Conservation (phyloP, 2,797 vertebrate genomes). For the Vireo griseus region DNA sequence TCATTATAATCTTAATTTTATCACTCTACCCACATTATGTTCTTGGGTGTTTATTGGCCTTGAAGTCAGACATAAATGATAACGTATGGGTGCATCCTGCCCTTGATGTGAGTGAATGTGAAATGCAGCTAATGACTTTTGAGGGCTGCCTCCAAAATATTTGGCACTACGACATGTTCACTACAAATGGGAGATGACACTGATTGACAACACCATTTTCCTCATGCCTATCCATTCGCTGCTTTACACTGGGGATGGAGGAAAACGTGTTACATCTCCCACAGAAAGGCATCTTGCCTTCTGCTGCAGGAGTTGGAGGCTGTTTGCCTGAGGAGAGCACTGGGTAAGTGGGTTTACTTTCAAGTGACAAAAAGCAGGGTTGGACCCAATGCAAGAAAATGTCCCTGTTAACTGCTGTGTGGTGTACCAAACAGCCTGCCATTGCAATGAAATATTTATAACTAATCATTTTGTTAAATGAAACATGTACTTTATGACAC, state of each 20-base stretch:
- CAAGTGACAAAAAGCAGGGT: background rate
- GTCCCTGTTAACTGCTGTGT: background rate
- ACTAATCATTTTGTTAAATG: conserved; percentile 28
- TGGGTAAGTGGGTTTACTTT: background rate
- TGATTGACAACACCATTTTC: background rate
- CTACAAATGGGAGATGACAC: background rate
- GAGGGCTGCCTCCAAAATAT: background rate
- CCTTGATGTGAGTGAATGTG: background rate
- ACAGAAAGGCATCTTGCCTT: background rate
- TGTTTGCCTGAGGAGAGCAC: background rate
- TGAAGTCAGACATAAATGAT: background rate
- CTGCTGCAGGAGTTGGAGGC: background rate
- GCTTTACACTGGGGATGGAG: background rate
- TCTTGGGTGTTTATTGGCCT: background rate
- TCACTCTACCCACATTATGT: background rate
- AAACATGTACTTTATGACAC: background rate
- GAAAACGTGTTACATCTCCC: background rate
- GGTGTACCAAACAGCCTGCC: background rate
- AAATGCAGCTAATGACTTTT: background rate
- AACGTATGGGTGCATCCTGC: background rate
- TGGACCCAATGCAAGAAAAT: background rate
- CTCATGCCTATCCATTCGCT: background rate
- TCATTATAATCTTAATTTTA: background rate
- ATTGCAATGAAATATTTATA: conserved; percentile 20
- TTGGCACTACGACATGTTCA: background rate